These are phyloP conservation scores for Abscondita cerata DNA, from an alignment of 2,888 invertebrate species.

Conservation along the genomic window DNA sequence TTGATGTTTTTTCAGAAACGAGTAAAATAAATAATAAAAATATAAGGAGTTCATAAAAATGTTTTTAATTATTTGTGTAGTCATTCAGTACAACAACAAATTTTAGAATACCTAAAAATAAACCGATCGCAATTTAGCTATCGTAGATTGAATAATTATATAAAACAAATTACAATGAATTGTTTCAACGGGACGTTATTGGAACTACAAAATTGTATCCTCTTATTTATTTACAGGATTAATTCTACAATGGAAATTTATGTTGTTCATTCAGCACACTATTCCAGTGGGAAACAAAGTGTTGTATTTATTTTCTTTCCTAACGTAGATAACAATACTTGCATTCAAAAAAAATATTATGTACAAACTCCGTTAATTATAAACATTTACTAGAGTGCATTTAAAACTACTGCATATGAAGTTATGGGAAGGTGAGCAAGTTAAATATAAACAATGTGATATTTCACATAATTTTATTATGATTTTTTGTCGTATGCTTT, in stretches of 20 bases:
- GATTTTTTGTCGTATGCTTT: too few relatives aligned
- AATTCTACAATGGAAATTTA: slow-evolving; percentile 31
- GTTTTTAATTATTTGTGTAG: too few relatives aligned
- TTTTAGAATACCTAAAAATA: too few relatives aligned
- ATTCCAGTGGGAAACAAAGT: slow-evolving; percentile 19
- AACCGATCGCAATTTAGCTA: too few relatives aligned
- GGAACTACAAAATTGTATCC: slow-evolving; percentile 24
- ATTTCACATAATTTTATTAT: background rate
- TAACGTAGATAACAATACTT: background rate
- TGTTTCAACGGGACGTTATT: slow-evolving; percentile 29
- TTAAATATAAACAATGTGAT: background rate
- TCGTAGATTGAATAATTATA: too few relatives aligned
- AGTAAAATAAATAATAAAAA: too few relatives aligned
- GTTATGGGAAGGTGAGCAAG: background rate
- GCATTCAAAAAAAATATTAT: background rate
- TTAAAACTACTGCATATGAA: background rate
- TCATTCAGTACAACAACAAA: too few relatives aligned
- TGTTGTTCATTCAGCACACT: slow-evolving; percentile 21
- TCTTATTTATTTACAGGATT: slow-evolving; percentile 32
- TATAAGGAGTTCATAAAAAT: too few relatives aligned
- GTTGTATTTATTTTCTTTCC: slow-evolving; percentile 4
- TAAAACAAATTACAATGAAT: slow-evolving; percentile 22
- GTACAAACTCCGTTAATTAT: too few relatives aligned
- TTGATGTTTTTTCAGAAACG: too few relatives aligned
- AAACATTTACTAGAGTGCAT: background rate